These are phyloP conservation scores for Eulemur rufifrons DNA, from an alignment of 2,113 vertebrate genomes.

Conservation along the genomic window DNA sequence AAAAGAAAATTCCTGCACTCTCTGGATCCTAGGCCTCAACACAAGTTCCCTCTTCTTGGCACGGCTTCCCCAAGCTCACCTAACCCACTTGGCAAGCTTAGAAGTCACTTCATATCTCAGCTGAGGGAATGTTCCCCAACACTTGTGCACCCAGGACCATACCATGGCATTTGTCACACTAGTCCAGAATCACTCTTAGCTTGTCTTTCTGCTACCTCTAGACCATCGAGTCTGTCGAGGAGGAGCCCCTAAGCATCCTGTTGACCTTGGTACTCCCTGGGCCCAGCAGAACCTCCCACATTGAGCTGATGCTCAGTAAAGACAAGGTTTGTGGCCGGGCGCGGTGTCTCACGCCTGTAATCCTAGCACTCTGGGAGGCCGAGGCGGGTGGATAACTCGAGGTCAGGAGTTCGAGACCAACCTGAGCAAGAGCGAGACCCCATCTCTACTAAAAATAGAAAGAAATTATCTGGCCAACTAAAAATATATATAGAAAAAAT, in stretches of 20 bases:
- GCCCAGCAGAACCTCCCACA: background rate
- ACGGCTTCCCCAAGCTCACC: background rate
- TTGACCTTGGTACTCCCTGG: background rate
- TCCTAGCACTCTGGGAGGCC: no score
- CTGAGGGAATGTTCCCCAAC: background rate
- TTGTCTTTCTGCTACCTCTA: background rate
- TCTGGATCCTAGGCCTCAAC: background rate
- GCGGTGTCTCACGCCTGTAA: no score
- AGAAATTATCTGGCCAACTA: no score
- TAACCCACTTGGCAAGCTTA: background rate
- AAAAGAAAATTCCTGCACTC: background rate
- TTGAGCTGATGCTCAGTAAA: background rate
- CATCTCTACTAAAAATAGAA: no score
- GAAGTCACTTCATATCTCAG: background rate
- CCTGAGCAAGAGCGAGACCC: no score
- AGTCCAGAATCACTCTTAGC: background rate
- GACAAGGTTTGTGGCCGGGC: background rate
- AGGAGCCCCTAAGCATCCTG: background rate
- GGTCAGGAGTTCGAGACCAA: no score
- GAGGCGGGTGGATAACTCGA: no score
- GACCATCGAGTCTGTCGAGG: background rate
- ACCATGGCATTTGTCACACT: background rate
- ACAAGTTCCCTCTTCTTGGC: background rate
- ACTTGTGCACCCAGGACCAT: no score
- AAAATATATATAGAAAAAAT: no score